These are phyloP conservation scores for Coregonus clupeaformis DNA, from an alignment of 2,113 vertebrate genomes.

Conservation along the genomic window DNA sequence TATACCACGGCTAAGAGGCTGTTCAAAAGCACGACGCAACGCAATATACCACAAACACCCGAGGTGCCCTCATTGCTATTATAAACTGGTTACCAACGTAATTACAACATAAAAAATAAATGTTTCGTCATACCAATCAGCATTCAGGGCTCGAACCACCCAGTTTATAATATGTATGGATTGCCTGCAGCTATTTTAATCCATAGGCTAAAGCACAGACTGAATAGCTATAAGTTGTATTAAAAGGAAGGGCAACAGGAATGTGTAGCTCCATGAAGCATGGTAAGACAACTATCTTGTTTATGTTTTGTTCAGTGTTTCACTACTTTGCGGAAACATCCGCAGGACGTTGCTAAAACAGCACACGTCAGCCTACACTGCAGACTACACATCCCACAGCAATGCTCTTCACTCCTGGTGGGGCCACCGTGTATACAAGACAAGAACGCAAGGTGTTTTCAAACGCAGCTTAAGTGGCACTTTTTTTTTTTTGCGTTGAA, in stretches of 20 bases:
- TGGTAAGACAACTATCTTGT: neutral
- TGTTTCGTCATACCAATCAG: no score
- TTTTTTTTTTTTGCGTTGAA: neutral
- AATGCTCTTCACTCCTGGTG: no score
- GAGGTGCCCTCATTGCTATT: no score
- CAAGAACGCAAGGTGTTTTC: no score
- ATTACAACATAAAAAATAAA: no score
- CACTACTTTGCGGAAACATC: conserved; percentile 5
- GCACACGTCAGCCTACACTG: neutral
- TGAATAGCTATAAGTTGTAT: conserved; percentile 19
- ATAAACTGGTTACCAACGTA: no score
- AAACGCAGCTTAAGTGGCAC: no score
- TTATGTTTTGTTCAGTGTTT: conserved; percentile 11
- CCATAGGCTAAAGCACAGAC: conserved; percentile 21
- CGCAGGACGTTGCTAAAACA: neutral
- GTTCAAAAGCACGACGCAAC: no score
- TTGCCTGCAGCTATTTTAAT: conserved; percentile 34
- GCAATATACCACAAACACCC: no score
- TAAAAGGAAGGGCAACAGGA: conserved; percentile 10
- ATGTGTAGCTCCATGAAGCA: neutral
- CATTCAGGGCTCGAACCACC: no score
- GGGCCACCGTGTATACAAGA: no score
- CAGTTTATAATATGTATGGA: conserved; percentile 45
- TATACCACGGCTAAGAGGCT: no score
- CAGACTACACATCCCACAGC: neutral